phyloP scores from a whole-genome alignment of 2,113 vertebrate species.

The Megaceryle torquata region DNA sequence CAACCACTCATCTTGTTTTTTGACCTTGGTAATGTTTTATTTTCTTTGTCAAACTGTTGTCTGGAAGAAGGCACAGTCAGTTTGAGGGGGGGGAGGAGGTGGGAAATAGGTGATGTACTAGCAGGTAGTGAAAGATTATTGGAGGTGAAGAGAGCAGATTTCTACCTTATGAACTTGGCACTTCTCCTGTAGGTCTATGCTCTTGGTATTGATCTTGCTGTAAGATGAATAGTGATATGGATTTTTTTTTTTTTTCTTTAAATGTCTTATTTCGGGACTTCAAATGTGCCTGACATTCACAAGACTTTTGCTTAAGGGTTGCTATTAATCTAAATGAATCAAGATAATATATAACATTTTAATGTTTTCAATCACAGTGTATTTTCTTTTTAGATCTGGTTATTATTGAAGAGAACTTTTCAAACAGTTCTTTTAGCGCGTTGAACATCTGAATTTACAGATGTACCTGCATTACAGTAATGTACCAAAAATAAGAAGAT shows the following conservation, averaged over 20 bases:
- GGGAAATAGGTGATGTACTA: neutral
- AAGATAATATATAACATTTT: neutral
- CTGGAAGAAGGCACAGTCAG: neutral
- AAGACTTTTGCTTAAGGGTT: neutral
- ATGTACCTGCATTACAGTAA: neutral
- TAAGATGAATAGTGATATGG: conserved; percentile 48
- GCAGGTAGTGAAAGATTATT: conserved; percentile 25
- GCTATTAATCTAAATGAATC: conserved; percentile 7
- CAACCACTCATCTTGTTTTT: neutral
- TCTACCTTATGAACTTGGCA: conserved; percentile 54
- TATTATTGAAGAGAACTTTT: neutral
- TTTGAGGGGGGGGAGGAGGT: neutral
- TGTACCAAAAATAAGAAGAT: neutral
- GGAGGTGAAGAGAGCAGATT: conserved; percentile 23
- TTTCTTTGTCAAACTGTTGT: neutral
- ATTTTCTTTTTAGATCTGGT: neutral
- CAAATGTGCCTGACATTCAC: conserved; percentile 18
- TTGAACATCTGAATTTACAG: neutral
- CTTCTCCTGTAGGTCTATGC: neutral
- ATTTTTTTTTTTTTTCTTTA: neutral
- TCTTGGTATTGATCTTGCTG: conserved; percentile 32
- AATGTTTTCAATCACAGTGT: neutral
- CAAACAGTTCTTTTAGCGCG: neutral
- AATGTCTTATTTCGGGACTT: conserved; percentile 36
- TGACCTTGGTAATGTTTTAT: neutral